Evolutionary conservation across 2,888 invertebrate genomes (phyloP), one percentile per base, ranked within the genome.

Genomic region (Orthosia incerta): DNA sequence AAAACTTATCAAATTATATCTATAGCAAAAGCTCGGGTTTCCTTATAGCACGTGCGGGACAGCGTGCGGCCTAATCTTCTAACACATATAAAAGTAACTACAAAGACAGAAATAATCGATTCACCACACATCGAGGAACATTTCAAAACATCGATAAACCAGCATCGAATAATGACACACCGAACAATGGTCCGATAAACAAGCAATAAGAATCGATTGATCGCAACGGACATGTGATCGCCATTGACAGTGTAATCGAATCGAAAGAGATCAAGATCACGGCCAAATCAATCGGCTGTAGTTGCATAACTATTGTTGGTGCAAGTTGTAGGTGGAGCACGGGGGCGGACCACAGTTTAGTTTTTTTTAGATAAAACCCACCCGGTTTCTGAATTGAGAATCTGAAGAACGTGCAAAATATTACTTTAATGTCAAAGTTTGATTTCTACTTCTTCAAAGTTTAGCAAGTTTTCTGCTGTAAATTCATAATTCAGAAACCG

Each of bases 211-310:
- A 84, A 85, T 86, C 84, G 86, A 89, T 86, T 84, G 87, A 87
- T 85, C 83, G 86, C 75, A 85, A 83, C 84, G 83, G 86, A 86
- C 87, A 87, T 86, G 84, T 86, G 87, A 89, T 89, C 87, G 87
- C 79, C 82, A 85, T 80, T 84, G 88, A 83, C 86, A 89, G 84
- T 90, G 91, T 91, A 90, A 93, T 92, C 91, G 90, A 91, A 90
- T 86, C 84, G 84, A 89, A 91, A 83, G 88, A 86, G 91, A 92
- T 89, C 94, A 94, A 94, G 94, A 94, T 94, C 94, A 94, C 82
- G 94, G 94, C 74, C 92, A 87, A 87, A 89, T 87, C 86, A 80
- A 86, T 87, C 86, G 85, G 74, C 70, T 76, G 83, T 84, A 82
- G 86, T 89, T 91, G 88, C 85, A 85, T 87, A 89, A 89, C 79